Evolutionary conservation across 2,113 vertebrate species (phyloP).

Genomic region (Butorides virescens): DNA sequence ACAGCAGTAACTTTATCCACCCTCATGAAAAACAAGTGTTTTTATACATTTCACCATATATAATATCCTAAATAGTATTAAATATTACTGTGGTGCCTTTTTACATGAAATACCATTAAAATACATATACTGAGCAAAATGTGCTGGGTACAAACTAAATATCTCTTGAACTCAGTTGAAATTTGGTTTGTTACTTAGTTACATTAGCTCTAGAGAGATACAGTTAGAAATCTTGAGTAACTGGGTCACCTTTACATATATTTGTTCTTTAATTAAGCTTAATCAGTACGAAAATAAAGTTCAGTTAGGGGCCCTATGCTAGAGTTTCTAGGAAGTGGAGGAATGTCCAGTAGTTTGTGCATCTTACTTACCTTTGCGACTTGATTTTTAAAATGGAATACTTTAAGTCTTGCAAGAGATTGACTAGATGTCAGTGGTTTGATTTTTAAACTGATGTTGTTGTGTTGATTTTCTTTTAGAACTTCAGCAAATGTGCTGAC

Average conservation of each 20-base stretch:
- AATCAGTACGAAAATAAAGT: not conserved
- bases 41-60: not conserved
- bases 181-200: not conserved
- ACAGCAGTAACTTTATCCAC: not conserved
- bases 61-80: not conserved
- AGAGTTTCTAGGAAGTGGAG: not conserved
- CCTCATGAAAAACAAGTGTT: not conserved
- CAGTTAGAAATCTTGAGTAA: not conserved
- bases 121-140: not conserved
- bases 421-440: not conserved
- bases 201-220: not conserved
- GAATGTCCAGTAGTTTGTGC: not conserved
- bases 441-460: not conserved
- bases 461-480: not conserved
- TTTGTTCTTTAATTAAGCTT: conserved; percentile 3
- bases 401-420: not conserved
- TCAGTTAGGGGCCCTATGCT: not conserved
- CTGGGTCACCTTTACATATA: not conserved
- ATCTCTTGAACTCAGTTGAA: not conserved
- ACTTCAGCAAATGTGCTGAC: not conserved
- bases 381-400: not conserved
- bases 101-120: not conserved
- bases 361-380: not conserved
- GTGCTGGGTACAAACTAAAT: not conserved
- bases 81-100: not conserved